Evolutionary conservation across 2,888 invertebrate genomes (phyloP).

Genomic region (Mallateleia sp.): DNA sequence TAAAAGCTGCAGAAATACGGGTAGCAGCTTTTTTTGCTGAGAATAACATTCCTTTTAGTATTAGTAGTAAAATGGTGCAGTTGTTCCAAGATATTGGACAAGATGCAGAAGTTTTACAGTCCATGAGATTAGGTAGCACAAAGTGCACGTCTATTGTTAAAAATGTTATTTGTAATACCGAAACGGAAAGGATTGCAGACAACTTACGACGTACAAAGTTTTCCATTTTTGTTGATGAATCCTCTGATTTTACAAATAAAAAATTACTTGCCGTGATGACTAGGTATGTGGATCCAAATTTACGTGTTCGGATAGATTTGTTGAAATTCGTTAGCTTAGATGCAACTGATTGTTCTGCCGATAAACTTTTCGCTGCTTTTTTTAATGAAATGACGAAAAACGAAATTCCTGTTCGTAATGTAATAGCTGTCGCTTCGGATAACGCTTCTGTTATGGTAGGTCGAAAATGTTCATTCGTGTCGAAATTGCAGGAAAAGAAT

Average conservation of each 20-base stretch:
- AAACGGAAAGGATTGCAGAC: not conserved
- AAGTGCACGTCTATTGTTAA: slow-evolving; percentile 5
- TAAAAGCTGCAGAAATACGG: slow-evolving; percentile 1
- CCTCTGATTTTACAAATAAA: not conserved
- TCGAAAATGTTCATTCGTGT: slow-evolving; percentile 17
- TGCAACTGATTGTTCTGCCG: slow-evolving; percentile 9
- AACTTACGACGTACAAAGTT: slow-evolving; percentile 1
- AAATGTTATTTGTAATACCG: not conserved
- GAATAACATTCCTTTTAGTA: not conserved
- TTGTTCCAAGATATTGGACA: slow-evolving; percentile 12
- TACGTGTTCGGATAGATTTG: too few species aligned
- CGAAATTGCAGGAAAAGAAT: slow-evolving; percentile 20
- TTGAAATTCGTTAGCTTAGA: not conserved
- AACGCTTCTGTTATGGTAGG: slow-evolving; percentile 35
- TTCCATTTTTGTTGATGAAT: slow-evolving; percentile 1
- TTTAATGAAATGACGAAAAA: not conserved
- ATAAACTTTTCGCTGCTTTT: not conserved
- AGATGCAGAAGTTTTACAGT: not conserved
- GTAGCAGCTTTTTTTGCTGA: slow-evolving; percentile 23
- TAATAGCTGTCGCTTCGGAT: slow-evolving; percentile 18
- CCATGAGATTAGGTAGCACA: not conserved
- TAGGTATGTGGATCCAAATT: not conserved
- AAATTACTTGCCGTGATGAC: not conserved
- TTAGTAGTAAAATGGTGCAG: not conserved
- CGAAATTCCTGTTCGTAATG: slow-evolving; percentile 20